These are phyloP conservation scores for Macroglossus sobrinus DNA, from an alignment of 2,113 vertebrate genomes.

Conservation along the genomic window DNA sequence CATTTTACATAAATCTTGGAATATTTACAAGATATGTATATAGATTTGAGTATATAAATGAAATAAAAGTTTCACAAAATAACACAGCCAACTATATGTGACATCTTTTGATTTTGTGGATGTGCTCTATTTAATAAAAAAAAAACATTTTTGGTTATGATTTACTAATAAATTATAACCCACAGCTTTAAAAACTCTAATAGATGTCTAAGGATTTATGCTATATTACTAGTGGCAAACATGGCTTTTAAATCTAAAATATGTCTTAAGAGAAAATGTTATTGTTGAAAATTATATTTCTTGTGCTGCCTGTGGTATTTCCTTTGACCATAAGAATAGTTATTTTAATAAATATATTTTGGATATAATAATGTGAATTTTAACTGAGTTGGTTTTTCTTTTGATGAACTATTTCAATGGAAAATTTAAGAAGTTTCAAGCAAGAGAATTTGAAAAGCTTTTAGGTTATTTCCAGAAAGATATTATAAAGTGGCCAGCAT, in stretches of 20 bases:
- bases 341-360: background rate
- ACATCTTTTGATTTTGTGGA: background rate
- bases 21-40: background rate
- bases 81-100: background rate
- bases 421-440: background rate
- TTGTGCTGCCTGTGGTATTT: background rate
- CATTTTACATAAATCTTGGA: background rate
- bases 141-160: background rate
- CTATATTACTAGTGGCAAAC: background rate
- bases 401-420: background rate
- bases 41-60: background rate
- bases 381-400: background rate
- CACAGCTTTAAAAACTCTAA: background rate
- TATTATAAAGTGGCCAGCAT: background rate
- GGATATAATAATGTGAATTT: background rate
- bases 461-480: slow-evolving; percentile 14
- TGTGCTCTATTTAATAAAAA: background rate
- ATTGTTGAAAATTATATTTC: background rate
- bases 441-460: background rate
- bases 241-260: background rate
- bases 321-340: background rate
- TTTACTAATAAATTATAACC: background rate
- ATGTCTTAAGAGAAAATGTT: slow-evolving; percentile 7
- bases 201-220: background rate
- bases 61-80: background rate